Conservation (phyloP, 2,113 vertebrate species). For the Phylloscopus trochiloides region DNA sequence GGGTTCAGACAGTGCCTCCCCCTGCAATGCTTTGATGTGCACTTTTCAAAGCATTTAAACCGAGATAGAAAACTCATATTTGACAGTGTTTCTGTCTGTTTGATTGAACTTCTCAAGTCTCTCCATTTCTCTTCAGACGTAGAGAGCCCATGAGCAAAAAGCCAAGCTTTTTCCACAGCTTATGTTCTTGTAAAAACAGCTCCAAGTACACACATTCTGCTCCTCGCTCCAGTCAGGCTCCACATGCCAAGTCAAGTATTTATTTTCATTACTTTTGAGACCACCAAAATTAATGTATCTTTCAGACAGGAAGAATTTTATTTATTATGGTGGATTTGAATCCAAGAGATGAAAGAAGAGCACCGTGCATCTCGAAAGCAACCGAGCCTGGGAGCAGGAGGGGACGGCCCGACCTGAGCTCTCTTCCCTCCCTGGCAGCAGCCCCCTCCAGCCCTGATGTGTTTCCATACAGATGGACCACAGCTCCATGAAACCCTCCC, state of each 20-base stretch:
- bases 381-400: background rate
- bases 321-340: constrained; percentile 72
- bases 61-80: background rate
- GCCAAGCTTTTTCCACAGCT: constrained; percentile 66
- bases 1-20: background rate
- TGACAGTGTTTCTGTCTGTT: constrained; percentile 32
- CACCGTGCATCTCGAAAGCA: constrained; percentile 16
- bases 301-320: constrained; percentile 76
- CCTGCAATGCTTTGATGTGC: background rate
- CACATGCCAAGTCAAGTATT: constrained; percentile 69
- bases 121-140: background rate
- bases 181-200: constrained; percentile 73
- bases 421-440: background rate
- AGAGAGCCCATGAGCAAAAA: background rate
- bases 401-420: background rate
- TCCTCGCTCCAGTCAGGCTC: constrained; percentile 53
- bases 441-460: background rate
- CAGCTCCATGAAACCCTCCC: background rate
- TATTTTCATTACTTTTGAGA: constrained; percentile 75
- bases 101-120: constrained; percentile 40
- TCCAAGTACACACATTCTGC: constrained; percentile 70
- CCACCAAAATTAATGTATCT: constrained; percentile 76
- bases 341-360: constrained; percentile 72
- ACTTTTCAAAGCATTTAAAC: background rate
- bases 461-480: background rate